These are phyloP conservation scores for Epistrophe grossulariae DNA, from an alignment of 2,888 invertebrate genomes.

Conservation along the genomic window DNA sequence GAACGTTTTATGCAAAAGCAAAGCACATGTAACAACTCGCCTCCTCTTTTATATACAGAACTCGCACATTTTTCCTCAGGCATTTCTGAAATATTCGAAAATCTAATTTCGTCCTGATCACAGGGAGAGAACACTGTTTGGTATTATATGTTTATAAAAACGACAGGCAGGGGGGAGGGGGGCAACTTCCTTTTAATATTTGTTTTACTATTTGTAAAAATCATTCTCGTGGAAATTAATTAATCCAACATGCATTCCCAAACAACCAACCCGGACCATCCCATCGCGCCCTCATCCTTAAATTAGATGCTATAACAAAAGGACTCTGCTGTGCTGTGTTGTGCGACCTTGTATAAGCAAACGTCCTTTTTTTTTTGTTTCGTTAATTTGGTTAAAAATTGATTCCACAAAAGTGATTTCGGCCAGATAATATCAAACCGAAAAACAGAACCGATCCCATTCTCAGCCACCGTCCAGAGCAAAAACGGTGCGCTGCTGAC, in stretches of 20 bases:
- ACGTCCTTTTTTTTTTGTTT: conserved; percentile 34
- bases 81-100: conserved; percentile 72
- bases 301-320: conserved; percentile 27
- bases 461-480: not conserved
- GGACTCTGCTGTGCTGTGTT: conserved; percentile 29
- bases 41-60: not conserved
- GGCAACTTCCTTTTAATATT: not conserved
- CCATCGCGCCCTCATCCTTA: not conserved
- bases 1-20: conserved; percentile 7
- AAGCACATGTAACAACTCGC: not conserved
- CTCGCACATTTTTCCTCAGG: conserved; percentile 67
- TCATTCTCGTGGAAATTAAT: conserved; percentile 76
- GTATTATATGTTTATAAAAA: not conserved
- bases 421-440: conserved; percentile 55
- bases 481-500: conserved; percentile 58
- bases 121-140: not conserved
- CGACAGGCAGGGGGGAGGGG: not conserved
- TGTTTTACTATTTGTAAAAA: conserved; percentile 71
- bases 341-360: conserved; percentile 45
- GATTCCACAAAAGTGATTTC: conserved; percentile 60
- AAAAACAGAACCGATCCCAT: not conserved
- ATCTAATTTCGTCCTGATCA: conserved; percentile 71
- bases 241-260: conserved; percentile 68
- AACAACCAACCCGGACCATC: not conserved
- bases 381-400: conserved; percentile 73